Percentiles rank a stretch among this genome's conserved stretches.
These are phyloP conservation scores for Melinaea marsaeus DNA, from an alignment of 2,888 invertebrate genomes.

Conservation along the genomic window DNA sequence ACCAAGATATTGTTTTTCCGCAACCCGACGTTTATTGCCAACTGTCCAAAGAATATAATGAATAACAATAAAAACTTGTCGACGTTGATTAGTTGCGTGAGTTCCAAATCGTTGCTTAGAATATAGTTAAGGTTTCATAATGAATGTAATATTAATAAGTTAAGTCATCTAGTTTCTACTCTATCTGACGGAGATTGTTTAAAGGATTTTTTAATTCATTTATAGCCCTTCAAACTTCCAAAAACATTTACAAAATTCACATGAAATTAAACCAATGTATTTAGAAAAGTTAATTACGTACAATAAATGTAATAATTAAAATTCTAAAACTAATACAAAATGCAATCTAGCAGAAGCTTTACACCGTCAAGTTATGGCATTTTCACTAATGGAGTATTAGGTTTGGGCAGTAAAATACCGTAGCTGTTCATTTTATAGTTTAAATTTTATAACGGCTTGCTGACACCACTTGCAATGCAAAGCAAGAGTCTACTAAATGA, in stretches of 20 bases:
- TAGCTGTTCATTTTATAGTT: constrained; percentile 19
- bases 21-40: constrained; percentile 20
- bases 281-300: too few relatives aligned
- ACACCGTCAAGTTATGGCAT: background rate
- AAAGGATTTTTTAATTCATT: too few relatives aligned
- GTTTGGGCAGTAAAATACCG: constrained; percentile 7
- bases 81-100: constrained; percentile 15
- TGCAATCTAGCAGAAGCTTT: background rate
- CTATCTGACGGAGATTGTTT: too few relatives aligned
- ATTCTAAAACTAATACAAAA: background rate
- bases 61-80: constrained; percentile 12
- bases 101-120: background rate
- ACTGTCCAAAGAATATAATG: constrained; percentile 18
- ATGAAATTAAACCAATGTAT: too few relatives aligned
- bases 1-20: constrained; percentile 18
- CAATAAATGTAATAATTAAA: too few relatives aligned
- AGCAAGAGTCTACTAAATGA: too few relatives aligned
- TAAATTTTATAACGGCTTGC: constrained; percentile 14
- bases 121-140: too few relatives aligned
- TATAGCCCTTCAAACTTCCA: too few relatives aligned
- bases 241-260: too few relatives aligned
- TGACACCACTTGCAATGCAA: background rate
- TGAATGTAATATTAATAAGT: too few relatives aligned
- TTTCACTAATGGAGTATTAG: background rate
- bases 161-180: too few relatives aligned